Percentiles rank a stretch among this genome's conserved stretches.
These are phyloP conservation scores for Plodia interpunctella DNA, from an alignment of 1,140 invertebrate genomes.

Conservation along the genomic window DNA sequence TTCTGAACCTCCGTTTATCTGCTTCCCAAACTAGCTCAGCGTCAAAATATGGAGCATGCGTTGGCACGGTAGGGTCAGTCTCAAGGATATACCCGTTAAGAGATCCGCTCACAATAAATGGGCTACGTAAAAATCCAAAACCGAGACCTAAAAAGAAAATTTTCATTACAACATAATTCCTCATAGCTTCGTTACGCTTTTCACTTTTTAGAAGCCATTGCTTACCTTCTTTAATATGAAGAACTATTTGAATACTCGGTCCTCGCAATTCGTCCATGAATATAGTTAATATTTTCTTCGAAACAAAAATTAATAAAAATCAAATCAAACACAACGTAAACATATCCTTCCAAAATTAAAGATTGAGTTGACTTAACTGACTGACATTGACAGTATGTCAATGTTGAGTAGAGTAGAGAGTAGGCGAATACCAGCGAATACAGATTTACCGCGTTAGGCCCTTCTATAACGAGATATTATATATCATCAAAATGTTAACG, in stretches of 20 bases:
- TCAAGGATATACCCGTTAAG: slow-evolving; percentile 69
- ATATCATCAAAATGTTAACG: too few species aligned
- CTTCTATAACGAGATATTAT: too few species aligned
- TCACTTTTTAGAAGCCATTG: not conserved
- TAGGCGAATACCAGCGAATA: too few species aligned
- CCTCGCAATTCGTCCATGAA: slow-evolving; percentile 65
- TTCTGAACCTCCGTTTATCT: slow-evolving; percentile 66
- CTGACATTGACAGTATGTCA: not conserved
- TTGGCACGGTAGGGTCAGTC: slow-evolving; percentile 57
- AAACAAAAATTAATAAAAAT: slow-evolving; percentile 31
- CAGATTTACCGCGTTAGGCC: too few species aligned
- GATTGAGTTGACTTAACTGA: not conserved
- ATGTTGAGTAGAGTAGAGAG: too few species aligned
- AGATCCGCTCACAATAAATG: slow-evolving; percentile 64
- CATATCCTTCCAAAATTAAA: slow-evolving; percentile 38
- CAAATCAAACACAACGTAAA: slow-evolving; percentile 37
- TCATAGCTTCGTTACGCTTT: not conserved
- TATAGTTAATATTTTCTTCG: slow-evolving; percentile 24
- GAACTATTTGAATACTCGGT: slow-evolving; percentile 63
- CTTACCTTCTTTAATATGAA: slow-evolving; percentile 64
- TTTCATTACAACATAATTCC: slow-evolving; percentile 5
- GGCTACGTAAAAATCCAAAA: slow-evolving; percentile 58
- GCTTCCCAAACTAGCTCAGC: slow-evolving; percentile 72
- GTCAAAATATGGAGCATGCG: slow-evolving; percentile 61
- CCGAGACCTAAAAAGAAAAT: slow-evolving; percentile 51